Percentiles rank a stretch among this genome's conserved stretches.
These are phyloP conservation scores for Pentamera pediparva DNA, from an alignment of 53 echinoderm and acorn worm genomes.

Conservation along the genomic window DNA sequence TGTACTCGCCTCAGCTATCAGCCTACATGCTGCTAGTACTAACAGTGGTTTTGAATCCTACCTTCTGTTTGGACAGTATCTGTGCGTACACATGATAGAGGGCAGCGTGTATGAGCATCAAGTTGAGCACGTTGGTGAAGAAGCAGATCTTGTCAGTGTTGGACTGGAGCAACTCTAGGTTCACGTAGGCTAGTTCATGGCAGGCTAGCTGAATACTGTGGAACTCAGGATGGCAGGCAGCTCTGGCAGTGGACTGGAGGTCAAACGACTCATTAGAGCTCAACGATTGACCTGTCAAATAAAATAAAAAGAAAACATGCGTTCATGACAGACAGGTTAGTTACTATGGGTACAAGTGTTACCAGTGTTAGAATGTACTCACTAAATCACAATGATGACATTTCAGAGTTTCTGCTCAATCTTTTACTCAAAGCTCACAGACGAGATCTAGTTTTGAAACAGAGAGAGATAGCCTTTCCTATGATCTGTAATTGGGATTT, in stretches of 20 bases:
- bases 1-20: no score
- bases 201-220: conserved; percentile 65
- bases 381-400: no score
- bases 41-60: neutral
- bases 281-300: conserved; percentile 48
- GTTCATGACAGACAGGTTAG: no score
- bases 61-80: conserved; percentile 36
- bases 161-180: conserved; percentile 54
- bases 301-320: neutral
- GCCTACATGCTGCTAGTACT: neutral
- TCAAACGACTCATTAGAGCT: conserved; percentile 50
- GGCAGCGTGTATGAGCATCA: conserved; percentile 69
- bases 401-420: no score
- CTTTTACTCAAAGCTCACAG: no score
- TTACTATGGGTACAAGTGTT: no score
- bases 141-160: conserved; percentile 69
- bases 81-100: conserved; percentile 59
- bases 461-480: no score
- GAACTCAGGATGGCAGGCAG: conserved; percentile 58
- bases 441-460: no score
- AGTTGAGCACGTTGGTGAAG: conserved; percentile 83
- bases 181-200: conserved; percentile 65
- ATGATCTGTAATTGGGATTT: no score
- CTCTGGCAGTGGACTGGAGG: conserved; percentile 48
- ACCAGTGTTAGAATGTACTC: no score